Base-by-base conservation (phyloP, 2,113 vertebrate genomes). In the Nerophis ophidion region DNA sequence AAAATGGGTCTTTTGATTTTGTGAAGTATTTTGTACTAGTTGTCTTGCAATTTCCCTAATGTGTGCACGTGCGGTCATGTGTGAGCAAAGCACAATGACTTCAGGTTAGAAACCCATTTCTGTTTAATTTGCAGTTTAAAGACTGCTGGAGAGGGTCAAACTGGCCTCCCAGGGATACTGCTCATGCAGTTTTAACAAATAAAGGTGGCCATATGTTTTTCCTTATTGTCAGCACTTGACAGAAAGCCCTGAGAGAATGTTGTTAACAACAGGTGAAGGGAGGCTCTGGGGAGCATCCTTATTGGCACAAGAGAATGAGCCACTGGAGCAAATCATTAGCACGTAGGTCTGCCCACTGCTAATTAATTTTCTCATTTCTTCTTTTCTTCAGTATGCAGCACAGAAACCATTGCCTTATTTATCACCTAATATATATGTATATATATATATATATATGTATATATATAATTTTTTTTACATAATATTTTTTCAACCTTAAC, bases 261-360 rank as follows among this genome's bases (percentile, higher is more conserved):
- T 61, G 65, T 74, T 76, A 82, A 76, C 78, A 85, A 84, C 78
- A 87, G 77, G 86, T 85, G 77, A 84, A 71, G 75, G 54, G 60
- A 74, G 62, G 42, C 80, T 59, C 63, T 13, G 8, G 65, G 74
- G 81, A 77, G 53, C 8, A 42, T 61, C 17, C 26, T 70, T 69
- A 79, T 69, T 81, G 80, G 64, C 65, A 65, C 59, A 75, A 65
- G 66, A 73, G 58, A 74, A 67, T 70, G 42, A 79, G 75, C 71
- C 71, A 64, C 75, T 70, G 72, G 71, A 76, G 65, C 14, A 2
- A 56, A 68, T 75, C 60, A 76, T 74, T 65, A 74, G 14, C 42
- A 68, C 48, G 15, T 63, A 8, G 50, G 38, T 67, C 15, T 54
- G 48, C 15, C 63, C 35, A 7, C 34, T 40, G 55, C 38, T 36